Percentiles rank a stretch among this genome's conserved stretches.
phyloP scores from a whole-genome alignment of 92 coral and sea anemone species.

The Hydrozoanthus gracilis region DNA sequence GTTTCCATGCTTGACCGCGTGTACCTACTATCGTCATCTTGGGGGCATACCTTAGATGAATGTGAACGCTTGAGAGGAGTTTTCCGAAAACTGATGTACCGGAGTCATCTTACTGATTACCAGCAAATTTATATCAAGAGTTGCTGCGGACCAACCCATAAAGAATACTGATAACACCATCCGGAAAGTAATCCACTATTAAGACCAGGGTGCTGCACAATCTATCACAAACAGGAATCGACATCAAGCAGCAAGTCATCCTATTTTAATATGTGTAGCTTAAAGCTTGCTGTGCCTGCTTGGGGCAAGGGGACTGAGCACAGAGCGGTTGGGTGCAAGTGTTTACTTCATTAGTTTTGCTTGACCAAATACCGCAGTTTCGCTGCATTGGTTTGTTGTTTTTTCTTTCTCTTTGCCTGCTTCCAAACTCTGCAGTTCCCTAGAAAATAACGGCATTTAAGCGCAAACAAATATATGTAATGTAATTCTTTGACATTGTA shows the following conservation, averaged over 20 bases:
- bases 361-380: not conserved
- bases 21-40: slow-evolving; percentile 44
- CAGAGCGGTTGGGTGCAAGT: not conserved
- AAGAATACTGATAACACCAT: slow-evolving; percentile 54
- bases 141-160: slow-evolving; percentile 59
- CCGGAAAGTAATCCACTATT: slow-evolving; percentile 48
- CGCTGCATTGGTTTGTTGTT: not conserved
- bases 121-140: slow-evolving; percentile 56
- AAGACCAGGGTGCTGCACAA: slow-evolving; percentile 59
- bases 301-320: not conserved
- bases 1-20: slow-evolving; percentile 59
- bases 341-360: not conserved
- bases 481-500: not conserved
- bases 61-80: slow-evolving; percentile 62
- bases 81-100: slow-evolving; percentile 59
- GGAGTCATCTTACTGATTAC: slow-evolving; percentile 44
- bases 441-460: not conserved
- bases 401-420: not conserved
- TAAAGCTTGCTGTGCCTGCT: not conserved
- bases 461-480: not conserved
- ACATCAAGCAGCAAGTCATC: slow-evolving; percentile 4
- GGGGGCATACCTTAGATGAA: slow-evolving; percentile 48
- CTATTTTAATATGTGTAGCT: not conserved
- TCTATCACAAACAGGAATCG: slow-evolving; percentile 8
- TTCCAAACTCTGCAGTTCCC: not conserved